Evolutionary conservation across 1,140 invertebrate species (phyloP).

Genomic region (Euschistus heros): DNA sequence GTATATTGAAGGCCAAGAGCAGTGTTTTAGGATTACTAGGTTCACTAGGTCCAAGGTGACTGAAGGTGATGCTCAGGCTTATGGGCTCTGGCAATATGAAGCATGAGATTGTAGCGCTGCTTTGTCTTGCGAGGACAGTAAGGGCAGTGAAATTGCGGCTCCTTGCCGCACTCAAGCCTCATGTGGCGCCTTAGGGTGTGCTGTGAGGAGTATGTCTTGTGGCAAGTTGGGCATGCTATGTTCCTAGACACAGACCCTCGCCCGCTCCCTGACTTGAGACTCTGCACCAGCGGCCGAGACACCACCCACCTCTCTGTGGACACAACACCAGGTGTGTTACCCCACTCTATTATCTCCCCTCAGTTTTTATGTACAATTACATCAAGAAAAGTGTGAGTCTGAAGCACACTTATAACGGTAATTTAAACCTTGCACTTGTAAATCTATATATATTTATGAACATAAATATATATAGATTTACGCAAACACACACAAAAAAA

Average conservation of each 20-base stretch:
- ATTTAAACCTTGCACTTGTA: background rate
- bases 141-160: slow-evolving; percentile 39
- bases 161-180: slow-evolving; percentile 42
- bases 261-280: slow-evolving; percentile 14
- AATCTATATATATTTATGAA: too few species aligned
- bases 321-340: slow-evolving; percentile 11
- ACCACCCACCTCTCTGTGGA: slow-evolving; percentile 22
- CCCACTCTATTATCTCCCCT: slow-evolving; percentile 2
- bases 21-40: slow-evolving; percentile 1
- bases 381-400: background rate
- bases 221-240: slow-evolving; percentile 40
- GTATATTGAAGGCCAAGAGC: background rate
- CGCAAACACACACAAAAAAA: too few species aligned
- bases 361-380: background rate
- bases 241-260: slow-evolving; percentile 5
- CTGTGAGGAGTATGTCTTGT: slow-evolving; percentile 40
- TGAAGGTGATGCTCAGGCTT: slow-evolving; percentile 21
- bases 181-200: slow-evolving; percentile 42
- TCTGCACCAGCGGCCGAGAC: slow-evolving; percentile 20
- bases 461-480: too few species aligned
- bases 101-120: slow-evolving; percentile 30
- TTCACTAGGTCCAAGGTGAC: slow-evolving; percentile 12
- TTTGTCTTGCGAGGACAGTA: slow-evolving; percentile 40
- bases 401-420: slow-evolving; percentile 7
- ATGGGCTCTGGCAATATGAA: slow-evolving; percentile 28